Evolutionary conservation across 2,113 vertebrate genomes (phyloP), one percentile per base, ranked within the genome.

Genomic region (Tinamus guttatus): DNA sequence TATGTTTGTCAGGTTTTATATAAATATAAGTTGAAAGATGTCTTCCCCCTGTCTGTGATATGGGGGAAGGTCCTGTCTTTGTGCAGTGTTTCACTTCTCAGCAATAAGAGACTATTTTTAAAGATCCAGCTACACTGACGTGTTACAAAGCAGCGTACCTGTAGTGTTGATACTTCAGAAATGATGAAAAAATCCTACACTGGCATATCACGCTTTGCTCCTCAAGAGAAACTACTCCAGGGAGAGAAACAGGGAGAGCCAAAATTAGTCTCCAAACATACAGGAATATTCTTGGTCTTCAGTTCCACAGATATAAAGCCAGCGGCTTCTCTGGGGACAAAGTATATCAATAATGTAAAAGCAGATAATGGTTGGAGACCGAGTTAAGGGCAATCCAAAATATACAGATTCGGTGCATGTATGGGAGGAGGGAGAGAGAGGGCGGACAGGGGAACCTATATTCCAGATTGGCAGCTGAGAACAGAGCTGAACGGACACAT

Each of bases 21-120:
- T 79, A 95, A 96, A 95, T 89, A 56, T 47, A 95, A 94, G 63
- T 5, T 88, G 90, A 96, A 96, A 95, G 87, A 83, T 49, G 73
- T 84, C 40, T 30, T 92, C 79, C 78, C 70, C 67, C 73, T 62
- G 59, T 30, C 54, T 67, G 69, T 73, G 77, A 87, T 71, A 95
- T 4, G 68, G 88, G 62, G 40, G 67, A 30, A 38, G 65, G 63
- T 41, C 95, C 79, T 51, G 58, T 78, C 62, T 96, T 89, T 70
- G 68, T 43, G 45, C 86, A 88, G 87, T 45, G 58, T 11, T 49
- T 94, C 43, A 19, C 45, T 77, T 67, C 51, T 76, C 0, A 0
- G 56, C 13, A 94, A 69, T 15, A 60, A 91, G 85, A 89, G 25
- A 89, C 89, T 94, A n/a, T 93, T 97, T 94, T 83, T 41, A 80